phyloP scores from a whole-genome alignment of 2,113 vertebrate species.

The Chascanopsetta lugubris region DNA sequence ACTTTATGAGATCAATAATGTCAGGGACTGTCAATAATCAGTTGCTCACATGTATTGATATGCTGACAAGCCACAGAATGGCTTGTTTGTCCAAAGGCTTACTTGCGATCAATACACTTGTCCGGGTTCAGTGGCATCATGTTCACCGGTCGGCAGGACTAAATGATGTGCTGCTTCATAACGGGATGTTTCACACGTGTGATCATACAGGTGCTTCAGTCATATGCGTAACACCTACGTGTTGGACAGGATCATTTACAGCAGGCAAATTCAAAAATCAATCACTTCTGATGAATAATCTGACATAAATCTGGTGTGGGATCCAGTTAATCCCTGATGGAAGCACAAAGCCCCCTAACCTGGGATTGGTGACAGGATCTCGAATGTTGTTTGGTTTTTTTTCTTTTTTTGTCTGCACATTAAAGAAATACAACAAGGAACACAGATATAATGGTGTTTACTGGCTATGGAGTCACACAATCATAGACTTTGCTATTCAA shows the following conservation, averaged over 20 bases:
- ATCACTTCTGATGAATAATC: conserved; percentile 27
- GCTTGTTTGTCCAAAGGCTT: conserved; percentile 75
- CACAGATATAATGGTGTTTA: too few relatives aligned
- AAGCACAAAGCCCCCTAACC: conserved; percentile 24
- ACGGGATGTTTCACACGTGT: neutral
- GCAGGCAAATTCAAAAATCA: conserved; percentile 24
- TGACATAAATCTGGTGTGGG: conserved; percentile 19
- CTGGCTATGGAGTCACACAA: too few relatives aligned
- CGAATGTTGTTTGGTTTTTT: too few relatives aligned
- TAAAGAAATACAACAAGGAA: too few relatives aligned
- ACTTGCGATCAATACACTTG: conserved; percentile 67
- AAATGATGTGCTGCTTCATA: conserved; percentile 35
- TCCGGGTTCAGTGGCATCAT: conserved; percentile 51
- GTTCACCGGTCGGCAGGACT: conserved; percentile 38
- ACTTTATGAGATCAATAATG: conserved; percentile 53
- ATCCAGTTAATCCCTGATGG: conserved; percentile 35
- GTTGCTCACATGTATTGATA: conserved; percentile 64
- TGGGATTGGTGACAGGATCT: conserved; percentile 17
- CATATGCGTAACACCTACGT: neutral
- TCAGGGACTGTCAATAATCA: conserved; percentile 49
- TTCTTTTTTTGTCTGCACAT: too few relatives aligned
- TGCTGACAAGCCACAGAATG: conserved; percentile 67
- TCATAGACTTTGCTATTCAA: too few relatives aligned
- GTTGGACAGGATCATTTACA: conserved; percentile 11
- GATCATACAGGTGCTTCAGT: neutral